These are phyloP conservation scores for Myotis yumanensis DNA, from an alignment of 2,113 vertebrate species.

Conservation along the genomic window DNA sequence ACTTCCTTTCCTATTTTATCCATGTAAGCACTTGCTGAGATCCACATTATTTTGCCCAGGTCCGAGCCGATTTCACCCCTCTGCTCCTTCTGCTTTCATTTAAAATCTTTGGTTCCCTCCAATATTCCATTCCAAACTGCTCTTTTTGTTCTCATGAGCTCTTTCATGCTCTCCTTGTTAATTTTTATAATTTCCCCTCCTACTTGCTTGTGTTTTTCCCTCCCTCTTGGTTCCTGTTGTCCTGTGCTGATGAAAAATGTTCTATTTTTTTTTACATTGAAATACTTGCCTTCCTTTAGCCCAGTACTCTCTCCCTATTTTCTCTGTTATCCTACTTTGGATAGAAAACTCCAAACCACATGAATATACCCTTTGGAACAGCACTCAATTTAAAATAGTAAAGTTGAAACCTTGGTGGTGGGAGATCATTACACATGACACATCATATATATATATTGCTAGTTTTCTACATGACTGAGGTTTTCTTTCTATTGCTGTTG, in stretches of 20 bases:
- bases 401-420: neutral
- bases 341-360: neutral
- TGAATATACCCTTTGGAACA: neutral
- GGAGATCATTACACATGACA: neutral
- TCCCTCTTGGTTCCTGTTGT: neutral
- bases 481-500: neutral
- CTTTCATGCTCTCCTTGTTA: neutral
- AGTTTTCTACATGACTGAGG: neutral
- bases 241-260: neutral
- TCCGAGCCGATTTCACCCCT: neutral
- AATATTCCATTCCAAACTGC: neutral
- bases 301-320: neutral
- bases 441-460: neutral
- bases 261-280: neutral
- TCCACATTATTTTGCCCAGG: neutral
- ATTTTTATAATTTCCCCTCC: neutral
- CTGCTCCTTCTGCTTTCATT: neutral
- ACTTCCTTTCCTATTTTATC: neutral
- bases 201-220: neutral
- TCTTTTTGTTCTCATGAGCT: neutral
- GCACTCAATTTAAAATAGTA: neutral
- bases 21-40: neutral
- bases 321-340: neutral
- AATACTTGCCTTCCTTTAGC: neutral
- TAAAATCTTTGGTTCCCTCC: neutral